Evolutionary conservation across 2,113 vertebrate species (phyloP).

Genomic region (Felis catus): DNA sequence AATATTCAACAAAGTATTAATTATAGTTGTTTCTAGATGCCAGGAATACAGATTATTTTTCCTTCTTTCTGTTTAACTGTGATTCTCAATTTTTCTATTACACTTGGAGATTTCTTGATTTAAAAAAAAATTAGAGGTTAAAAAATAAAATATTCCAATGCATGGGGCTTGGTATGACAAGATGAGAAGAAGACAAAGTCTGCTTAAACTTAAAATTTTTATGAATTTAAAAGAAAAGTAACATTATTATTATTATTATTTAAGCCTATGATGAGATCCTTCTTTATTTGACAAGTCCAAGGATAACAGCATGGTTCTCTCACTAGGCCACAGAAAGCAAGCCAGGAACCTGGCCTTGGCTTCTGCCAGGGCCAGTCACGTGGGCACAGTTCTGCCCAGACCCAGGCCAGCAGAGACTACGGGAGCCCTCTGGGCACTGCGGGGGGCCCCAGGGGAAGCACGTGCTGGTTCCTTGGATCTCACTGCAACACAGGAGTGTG

Average conservation of each 20-base stretch:
- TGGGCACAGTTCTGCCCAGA: background rate
- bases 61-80: constrained; percentile 17
- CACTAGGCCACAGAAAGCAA: background rate
- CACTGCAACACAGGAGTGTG: background rate
- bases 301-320: background rate
- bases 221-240: constrained; percentile 46
- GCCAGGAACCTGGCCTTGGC: background rate
- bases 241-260: background rate
- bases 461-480: background rate
- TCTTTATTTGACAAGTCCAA: constrained; percentile 12
- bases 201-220: background rate
- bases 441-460: background rate
- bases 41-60: background rate
- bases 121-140: background rate
- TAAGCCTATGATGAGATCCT: background rate
- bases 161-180: background rate
- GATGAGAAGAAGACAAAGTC: background rate
- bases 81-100: constrained; percentile 15
- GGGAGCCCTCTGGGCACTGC: background rate
- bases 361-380: background rate
- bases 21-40: background rate
- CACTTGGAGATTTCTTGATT: background rate
- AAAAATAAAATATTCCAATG: constrained; percentile 21
- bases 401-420: background rate
- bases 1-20: constrained; percentile 32